A percentile compares a stretch with the other conserved stretches of the same genome.
These are phyloP conservation scores for Bombyx huttoni DNA, from an alignment of 2,888 invertebrate genomes.

Conservation along the genomic window DNA sequence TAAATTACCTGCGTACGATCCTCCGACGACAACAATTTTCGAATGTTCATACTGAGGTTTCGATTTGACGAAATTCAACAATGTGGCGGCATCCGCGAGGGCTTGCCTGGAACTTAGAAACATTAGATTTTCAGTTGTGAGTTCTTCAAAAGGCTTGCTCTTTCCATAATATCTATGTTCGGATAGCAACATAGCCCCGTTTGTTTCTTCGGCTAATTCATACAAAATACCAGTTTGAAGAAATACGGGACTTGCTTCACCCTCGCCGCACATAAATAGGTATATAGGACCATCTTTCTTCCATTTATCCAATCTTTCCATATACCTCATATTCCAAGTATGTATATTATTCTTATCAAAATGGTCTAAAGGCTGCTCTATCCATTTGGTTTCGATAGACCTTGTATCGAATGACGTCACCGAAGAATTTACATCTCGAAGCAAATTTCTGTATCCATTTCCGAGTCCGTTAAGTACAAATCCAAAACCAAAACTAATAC, in stretches of 20 bases:
- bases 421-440: conserved; percentile 21
- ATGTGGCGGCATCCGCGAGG: conserved; percentile 40
- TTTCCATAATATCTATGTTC: conserved; percentile 59
- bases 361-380: conserved; percentile 47
- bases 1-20: conserved; percentile 55
- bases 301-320: conserved; percentile 39
- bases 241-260: conserved; percentile 28
- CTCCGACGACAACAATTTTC: conserved; percentile 51
- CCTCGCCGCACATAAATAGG: conserved; percentile 46
- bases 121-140: conserved; percentile 30
- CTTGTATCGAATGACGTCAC: conserved; percentile 14
- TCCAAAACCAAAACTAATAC: conserved; percentile 14
- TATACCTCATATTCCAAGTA: conserved; percentile 51
- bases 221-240: conserved; percentile 38
- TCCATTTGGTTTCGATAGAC: conserved; percentile 26
- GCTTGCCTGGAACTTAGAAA: conserved; percentile 48
- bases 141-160: conserved; percentile 41
- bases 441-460: conserved; percentile 27
- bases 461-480: conserved; percentile 24
- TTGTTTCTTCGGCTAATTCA: conserved; percentile 50
- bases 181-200: conserved; percentile 44
- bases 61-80: conserved; percentile 32
- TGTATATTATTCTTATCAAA: conserved; percentile 33
- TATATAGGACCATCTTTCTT: conserved; percentile 40
- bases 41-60: conserved; percentile 24